These are phyloP conservation scores for Tenrec ecaudatus DNA, from an alignment of 2,113 vertebrate species.

Conservation along the genomic window DNA sequence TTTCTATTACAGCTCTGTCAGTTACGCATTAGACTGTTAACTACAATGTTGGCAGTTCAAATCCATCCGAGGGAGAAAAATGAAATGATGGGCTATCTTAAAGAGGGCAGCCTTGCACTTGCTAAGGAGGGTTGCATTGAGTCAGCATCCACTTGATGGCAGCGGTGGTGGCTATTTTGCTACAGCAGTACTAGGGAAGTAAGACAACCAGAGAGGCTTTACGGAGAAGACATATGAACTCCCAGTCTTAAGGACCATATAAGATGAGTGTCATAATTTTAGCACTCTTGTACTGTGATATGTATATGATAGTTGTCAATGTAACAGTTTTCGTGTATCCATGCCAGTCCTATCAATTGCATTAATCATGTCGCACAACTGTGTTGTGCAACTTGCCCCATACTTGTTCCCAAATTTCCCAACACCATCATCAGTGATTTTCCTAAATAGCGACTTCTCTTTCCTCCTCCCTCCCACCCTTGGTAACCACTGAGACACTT, in stretches of 20 bases:
- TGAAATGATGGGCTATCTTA: too few species aligned
- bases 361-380: neutral
- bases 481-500: neutral
- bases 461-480: neutral
- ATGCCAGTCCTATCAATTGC: neutral
- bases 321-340: neutral
- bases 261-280: neutral
- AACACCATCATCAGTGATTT: neutral
- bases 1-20: too few species aligned
- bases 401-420: neutral
- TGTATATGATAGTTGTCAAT: neutral
- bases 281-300: neutral
- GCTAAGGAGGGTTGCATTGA: too few species aligned
- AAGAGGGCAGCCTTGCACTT: too few species aligned
- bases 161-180: too few species aligned
- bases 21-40: too few species aligned
- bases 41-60: too few species aligned
- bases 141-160: too few species aligned
- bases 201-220: neutral
- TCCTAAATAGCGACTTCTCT: neutral
- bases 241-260: neutral
- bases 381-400: too few species aligned
- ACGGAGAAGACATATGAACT: neutral
- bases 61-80: too few species aligned
- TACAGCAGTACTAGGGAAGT: neutral